Evolutionary conservation across 2,888 invertebrate species (phyloP).

Genomic region (Drosophila paranaensis): DNA sequence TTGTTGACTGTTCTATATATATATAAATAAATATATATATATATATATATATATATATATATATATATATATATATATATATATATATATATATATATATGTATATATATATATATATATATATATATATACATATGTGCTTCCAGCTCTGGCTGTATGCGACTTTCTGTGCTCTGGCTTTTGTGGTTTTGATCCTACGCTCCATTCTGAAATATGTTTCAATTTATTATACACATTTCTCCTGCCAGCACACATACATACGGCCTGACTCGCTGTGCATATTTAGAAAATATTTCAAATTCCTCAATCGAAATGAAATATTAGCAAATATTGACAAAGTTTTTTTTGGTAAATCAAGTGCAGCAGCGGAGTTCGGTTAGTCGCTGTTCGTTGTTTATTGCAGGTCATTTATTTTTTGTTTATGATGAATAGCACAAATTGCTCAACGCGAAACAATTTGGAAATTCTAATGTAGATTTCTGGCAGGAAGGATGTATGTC

Average conservation of each 20-base stretch:
- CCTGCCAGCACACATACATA: slow-evolving; percentile 17
- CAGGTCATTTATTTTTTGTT: slow-evolving; percentile 24
- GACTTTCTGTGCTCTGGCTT: slow-evolving; percentile 28
- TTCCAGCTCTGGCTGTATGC: not conserved
- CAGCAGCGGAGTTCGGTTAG: slow-evolving; percentile 1
- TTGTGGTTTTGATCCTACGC: slow-evolving; percentile 27
- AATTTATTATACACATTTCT: slow-evolving; percentile 68
- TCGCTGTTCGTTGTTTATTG: slow-evolving; percentile 25
- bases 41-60: no score
- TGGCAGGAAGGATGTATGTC: not conserved
- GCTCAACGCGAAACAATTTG: not conserved
- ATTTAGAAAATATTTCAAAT: not conserved
- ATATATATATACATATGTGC: not conserved
- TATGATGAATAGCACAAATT: slow-evolving; percentile 6
- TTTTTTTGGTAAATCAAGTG: slow-evolving; percentile 4
- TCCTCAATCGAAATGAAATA: not conserved
- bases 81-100: no score
- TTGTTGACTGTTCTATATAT: slow-evolving; percentile 40
- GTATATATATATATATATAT: no score
- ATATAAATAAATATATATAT: no score
- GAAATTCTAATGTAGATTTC: no score
- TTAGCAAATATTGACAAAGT: slow-evolving; percentile 21
- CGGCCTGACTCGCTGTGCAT: slow-evolving; percentile 1
- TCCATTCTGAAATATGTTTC: slow-evolving; percentile 60
- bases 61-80: no score